A percentile compares a stretch with the other conserved stretches of the same genome.
Evolutionary conservation across 2,797 vertebrate genomes (phyloP).

Genomic region (Esox lucius): DNA sequence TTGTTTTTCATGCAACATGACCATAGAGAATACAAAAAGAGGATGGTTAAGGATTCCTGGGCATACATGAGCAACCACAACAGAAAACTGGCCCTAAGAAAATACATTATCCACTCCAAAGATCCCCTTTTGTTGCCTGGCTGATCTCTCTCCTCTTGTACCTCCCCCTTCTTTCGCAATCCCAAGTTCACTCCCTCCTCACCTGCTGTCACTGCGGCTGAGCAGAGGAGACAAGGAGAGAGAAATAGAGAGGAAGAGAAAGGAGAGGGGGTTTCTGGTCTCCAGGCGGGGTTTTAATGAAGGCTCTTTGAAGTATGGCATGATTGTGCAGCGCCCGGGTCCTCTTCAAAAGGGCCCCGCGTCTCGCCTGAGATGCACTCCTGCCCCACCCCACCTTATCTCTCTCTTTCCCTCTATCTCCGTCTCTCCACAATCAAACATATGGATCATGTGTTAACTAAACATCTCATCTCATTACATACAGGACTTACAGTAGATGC

Average conservation of each 20-base stretch:
- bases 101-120: conserved; percentile 37
- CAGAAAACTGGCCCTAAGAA: conserved; percentile 40
- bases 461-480: conserved; percentile 50
- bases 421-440: conserved; percentile 59
- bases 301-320: conserved; percentile 66
- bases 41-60: conserved; percentile 33
- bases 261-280: conserved; percentile 32
- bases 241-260: conserved; percentile 34
- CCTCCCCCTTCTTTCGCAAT: background rate
- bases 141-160: conserved; percentile 27
- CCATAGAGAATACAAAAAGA: conserved; percentile 20
- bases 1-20: conserved; percentile 42
- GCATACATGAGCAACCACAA: conserved; percentile 47
- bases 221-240: conserved; percentile 42
- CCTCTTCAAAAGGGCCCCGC: conserved; percentile 54
- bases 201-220: conserved; percentile 53
- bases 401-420: background rate
- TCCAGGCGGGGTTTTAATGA: conserved; percentile 67
- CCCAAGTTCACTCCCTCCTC: conserved; percentile 13
- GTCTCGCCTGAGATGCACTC: conserved; percentile 29
- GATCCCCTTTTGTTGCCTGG: conserved; percentile 33
- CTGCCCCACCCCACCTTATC: background rate
- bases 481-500: conserved; percentile 11
- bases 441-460: conserved; percentile 62
- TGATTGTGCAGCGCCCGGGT: conserved; percentile 60